Conservation (phyloP, 1,140 invertebrate genomes). For the Rhopalosiphum padi region DNA sequence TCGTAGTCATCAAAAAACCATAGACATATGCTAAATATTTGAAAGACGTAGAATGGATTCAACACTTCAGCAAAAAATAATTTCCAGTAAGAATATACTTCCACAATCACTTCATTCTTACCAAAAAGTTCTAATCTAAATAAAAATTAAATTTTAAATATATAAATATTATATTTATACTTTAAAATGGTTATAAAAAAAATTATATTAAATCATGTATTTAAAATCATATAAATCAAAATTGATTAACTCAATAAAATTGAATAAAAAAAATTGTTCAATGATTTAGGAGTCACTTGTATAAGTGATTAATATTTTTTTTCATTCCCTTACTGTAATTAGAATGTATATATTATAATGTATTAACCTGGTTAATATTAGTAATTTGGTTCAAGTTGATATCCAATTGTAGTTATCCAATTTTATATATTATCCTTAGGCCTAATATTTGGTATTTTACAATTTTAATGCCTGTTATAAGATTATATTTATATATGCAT, state of each 20-base stretch:
- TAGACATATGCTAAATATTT: constrained; percentile 81
- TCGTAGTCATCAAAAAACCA: constrained; percentile 82
- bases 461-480: neutral
- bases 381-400: neutral
- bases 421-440: neutral
- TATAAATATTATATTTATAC: neutral
- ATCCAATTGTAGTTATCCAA: constrained; percentile 9
- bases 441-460: neutral
- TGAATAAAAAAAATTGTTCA: neutral
- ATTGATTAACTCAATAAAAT: neutral
- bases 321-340: neutral
- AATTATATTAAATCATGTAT: neutral
- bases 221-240: neutral
- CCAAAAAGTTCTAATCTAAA: constrained; percentile 78
- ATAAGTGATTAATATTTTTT: neutral
- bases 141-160: constrained; percentile 63
- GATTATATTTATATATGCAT: constrained; percentile 7
- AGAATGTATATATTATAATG: neutral
- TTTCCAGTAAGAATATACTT: constrained; percentile 74
- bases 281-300: neutral
- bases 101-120: constrained; percentile 77
- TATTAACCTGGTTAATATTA: neutral
- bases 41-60: constrained; percentile 93
- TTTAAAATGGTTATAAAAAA: neutral
- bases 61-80: constrained; percentile 81